phyloP scores from a whole-genome alignment of 2,888 invertebrate species.

The Hoplodrina ambigua region DNA sequence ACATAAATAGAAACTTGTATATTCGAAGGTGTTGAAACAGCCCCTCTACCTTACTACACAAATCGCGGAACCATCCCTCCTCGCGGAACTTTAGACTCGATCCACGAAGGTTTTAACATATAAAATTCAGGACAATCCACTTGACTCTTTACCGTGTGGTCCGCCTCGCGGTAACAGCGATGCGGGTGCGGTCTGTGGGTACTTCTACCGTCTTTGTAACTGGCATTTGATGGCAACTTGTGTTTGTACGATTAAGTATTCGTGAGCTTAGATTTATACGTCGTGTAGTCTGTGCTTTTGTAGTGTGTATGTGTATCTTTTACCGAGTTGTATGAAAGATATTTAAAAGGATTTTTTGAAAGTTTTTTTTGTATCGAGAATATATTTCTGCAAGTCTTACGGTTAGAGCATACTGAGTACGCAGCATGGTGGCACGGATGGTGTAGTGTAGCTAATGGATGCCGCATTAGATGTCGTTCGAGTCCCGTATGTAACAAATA shows the following conservation, averaged over 20 bases:
- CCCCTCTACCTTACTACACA: not conserved
- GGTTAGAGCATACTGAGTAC: no score
- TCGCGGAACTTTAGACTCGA: not conserved
- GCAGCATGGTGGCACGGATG: no score
- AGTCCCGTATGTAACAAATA: no score
- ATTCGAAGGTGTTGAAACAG: not conserved
- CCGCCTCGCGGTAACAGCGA: slow-evolving; percentile 6
- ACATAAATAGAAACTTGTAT: not conserved
- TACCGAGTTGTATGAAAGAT: not conserved
- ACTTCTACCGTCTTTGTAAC: slow-evolving; percentile 49
- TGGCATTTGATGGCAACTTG: slow-evolving; percentile 43
- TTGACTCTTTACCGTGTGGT: slow-evolving; percentile 30
- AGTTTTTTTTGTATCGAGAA: no score
- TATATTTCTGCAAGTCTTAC: no score
- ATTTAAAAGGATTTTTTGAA: no score
- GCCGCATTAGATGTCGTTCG: no score
- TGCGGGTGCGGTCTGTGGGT: slow-evolving; percentile 47
- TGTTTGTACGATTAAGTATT: slow-evolving; percentile 43
- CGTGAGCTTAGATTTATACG: slow-evolving; percentile 14
- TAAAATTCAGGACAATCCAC: slow-evolving; percentile 37
- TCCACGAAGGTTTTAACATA: slow-evolving; percentile 3
- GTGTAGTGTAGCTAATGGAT: no score
- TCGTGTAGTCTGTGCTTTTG: not conserved
- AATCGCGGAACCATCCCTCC: not conserved
- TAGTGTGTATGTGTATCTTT: not conserved